phyloP scores from a whole-genome alignment of 2,797 vertebrate species.

The Peromyscus aztecus region DNA sequence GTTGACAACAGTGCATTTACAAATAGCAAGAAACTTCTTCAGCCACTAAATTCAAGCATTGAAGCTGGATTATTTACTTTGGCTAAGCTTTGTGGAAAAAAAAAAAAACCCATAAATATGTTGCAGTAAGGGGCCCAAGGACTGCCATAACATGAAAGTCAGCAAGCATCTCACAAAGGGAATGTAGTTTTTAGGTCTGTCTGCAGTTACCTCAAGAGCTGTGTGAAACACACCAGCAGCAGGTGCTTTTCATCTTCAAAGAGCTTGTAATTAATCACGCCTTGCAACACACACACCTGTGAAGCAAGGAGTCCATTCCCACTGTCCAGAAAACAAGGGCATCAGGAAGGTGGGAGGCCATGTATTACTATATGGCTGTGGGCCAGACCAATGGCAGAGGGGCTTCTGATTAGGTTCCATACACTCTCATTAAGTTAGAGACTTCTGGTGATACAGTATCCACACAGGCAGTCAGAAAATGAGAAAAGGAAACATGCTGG shows the following conservation, averaged over 20 bases:
- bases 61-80: constrained; percentile 75
- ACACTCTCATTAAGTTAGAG: not conserved
- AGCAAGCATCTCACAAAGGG: constrained; percentile 50
- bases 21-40: constrained; percentile 52
- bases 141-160: constrained; percentile 67
- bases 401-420: not conserved
- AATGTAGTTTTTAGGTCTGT: constrained; percentile 47
- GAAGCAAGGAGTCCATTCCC: constrained; percentile 62
- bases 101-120: not conserved
- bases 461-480: not conserved
- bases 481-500: constrained; percentile 1
- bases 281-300: constrained; percentile 79
- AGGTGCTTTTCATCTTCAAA: constrained; percentile 82
- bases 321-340: constrained; percentile 50
- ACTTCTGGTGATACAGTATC: not conserved
- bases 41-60: constrained; percentile 45
- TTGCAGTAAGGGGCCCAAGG: constrained; percentile 50
- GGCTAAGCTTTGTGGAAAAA: constrained; percentile 64
- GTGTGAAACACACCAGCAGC: constrained; percentile 61
- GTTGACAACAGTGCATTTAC: constrained; percentile 53
- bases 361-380: not conserved
- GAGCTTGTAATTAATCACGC: constrained; percentile 70
- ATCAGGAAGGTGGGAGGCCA: not conserved
- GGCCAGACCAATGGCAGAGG: not conserved
- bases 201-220: constrained; percentile 35